Evolutionary conservation across 2,797 vertebrate species (phyloP).

Genomic region (Lacerta agilis): DNA sequence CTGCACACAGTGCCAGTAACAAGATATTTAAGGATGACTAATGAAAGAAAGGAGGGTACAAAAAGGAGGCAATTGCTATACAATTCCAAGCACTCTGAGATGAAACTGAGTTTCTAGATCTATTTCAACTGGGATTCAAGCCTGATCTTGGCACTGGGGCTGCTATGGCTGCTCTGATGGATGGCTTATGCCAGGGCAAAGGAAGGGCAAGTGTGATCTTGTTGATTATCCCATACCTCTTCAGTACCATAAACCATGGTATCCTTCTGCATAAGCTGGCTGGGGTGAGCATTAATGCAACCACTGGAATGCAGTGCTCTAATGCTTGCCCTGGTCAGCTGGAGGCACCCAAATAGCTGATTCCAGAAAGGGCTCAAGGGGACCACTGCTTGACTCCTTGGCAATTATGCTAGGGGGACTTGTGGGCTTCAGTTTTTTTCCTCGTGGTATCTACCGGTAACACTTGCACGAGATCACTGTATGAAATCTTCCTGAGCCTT

Average conservation of each 20-base stretch:
- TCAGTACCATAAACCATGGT: not conserved
- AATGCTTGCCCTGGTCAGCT: too few relatives aligned
- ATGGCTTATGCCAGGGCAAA: not conserved
- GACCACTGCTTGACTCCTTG: not conserved
- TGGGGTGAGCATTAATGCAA: not conserved
- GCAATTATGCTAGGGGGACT: not conserved
- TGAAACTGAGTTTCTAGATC: not conserved
- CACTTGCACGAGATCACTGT: not conserved
- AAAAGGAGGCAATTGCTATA: not conserved
- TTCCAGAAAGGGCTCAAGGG: not conserved
- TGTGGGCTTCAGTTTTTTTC: not conserved
- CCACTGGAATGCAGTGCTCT: too few relatives aligned
- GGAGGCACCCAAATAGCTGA: not conserved
- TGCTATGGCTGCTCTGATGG: not conserved
- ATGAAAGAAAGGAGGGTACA: constrained; percentile 8
- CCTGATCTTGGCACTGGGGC: not conserved
- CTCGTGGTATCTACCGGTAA: too few relatives aligned
- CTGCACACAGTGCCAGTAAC: not conserved
- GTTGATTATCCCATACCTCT: not conserved
- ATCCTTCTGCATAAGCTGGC: not conserved
- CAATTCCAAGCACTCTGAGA: not conserved
- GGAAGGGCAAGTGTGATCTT: not conserved
- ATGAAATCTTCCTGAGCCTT: too few relatives aligned
- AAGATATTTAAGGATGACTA: not conserved
- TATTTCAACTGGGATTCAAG: not conserved